Conservation (phyloP, 2,888 invertebrate species). For the Rutpela maculata region DNA sequence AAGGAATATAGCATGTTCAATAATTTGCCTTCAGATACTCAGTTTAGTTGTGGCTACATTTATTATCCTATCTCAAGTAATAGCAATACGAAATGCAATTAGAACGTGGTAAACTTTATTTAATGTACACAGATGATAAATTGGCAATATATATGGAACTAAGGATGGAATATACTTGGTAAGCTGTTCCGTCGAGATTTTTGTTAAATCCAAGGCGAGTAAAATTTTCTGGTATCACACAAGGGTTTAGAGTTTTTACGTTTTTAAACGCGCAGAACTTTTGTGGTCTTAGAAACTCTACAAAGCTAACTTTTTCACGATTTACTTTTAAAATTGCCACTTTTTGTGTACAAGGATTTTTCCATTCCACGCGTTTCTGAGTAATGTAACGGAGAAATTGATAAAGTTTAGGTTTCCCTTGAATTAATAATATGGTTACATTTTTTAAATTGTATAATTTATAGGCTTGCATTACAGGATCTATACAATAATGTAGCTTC, state of each 20-base stretch:
- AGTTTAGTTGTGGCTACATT: background rate
- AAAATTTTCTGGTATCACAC: background rate
- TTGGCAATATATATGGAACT: background rate
- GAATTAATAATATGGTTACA: background rate
- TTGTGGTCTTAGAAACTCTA: background rate
- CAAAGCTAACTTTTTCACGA: background rate
- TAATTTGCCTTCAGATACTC: background rate
- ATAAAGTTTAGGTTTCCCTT: background rate
- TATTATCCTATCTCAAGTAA: background rate
- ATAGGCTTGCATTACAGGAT: too few species aligned
- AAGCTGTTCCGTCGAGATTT: background rate
- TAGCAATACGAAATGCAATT: background rate
- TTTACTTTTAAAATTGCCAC: slow-evolving; percentile 6
- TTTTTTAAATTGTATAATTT: too few species aligned
- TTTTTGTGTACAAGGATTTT: background rate
- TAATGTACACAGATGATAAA: background rate
- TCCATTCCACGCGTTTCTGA: background rate
- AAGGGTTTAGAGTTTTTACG: slow-evolving; percentile 3
- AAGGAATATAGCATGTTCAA: background rate
- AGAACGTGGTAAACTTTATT: background rate
- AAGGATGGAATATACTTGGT: background rate
- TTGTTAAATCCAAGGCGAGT: background rate
- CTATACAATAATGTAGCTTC: too few species aligned
- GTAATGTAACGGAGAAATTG: background rate
- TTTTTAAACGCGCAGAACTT: slow-evolving; percentile 1